Conservation (phyloP, 2,797 vertebrate species). For the Nannoperca australis region DNA sequence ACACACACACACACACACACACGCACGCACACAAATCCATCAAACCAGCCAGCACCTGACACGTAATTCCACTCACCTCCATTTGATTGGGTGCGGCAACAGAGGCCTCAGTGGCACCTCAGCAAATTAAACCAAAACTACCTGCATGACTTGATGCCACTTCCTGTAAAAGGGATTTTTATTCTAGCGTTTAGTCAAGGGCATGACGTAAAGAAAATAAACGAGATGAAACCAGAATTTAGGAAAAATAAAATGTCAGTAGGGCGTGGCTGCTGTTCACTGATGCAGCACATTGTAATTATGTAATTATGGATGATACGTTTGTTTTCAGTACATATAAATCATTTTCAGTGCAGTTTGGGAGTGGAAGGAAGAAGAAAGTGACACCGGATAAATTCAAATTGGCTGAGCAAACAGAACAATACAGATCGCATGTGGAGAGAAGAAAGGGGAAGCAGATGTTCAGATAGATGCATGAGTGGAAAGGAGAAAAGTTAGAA, state of each 20-base stretch:
- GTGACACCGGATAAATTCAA: background rate
- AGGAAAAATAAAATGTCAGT: background rate
- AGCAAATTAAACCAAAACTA: constrained; percentile 7
- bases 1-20: background rate
- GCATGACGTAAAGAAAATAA: background rate
- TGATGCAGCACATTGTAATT: constrained; percentile 15
- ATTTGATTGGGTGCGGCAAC: background rate
- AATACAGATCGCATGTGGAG: background rate
- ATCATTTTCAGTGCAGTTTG: background rate
- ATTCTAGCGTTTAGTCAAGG: background rate
- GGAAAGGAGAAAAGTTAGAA: background rate
- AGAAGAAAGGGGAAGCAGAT: background rate
- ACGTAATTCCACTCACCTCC: constrained; percentile 6
- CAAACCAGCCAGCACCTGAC: background rate
- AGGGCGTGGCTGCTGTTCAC: constrained; percentile 4
- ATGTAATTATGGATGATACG: constrained; percentile 13
- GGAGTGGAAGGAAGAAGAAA: background rate
- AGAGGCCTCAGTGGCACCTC: constrained; percentile 1
- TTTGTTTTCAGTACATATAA: constrained; percentile 10
- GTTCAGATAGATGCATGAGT: constrained; percentile 4
- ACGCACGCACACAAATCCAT: constrained; percentile 20
- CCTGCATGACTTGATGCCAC: constrained; percentile 5
- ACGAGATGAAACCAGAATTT: no score
- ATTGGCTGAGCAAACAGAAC: background rate
- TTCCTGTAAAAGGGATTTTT: background rate